Percentiles rank a stretch among this genome's conserved stretches.
Conservation (phyloP, 1,140 invertebrate genomes). For the Papilio machaon region DNA sequence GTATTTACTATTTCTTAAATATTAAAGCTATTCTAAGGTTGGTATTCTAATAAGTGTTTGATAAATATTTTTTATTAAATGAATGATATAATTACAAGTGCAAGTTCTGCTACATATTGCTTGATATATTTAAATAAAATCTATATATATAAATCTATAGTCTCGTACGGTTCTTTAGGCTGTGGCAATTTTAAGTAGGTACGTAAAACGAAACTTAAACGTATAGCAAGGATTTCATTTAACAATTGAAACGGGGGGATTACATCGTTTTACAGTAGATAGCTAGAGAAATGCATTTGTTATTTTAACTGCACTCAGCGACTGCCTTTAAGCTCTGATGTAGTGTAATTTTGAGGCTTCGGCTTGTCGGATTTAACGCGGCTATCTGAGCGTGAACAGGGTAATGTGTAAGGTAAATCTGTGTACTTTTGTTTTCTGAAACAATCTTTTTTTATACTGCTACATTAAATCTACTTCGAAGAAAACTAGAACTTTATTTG, state of each 20-base stretch:
- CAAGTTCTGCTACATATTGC: no score
- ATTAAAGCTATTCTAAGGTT: not conserved
- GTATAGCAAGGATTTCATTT: not conserved
- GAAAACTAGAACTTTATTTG: not conserved
- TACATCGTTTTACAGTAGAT: not conserved
- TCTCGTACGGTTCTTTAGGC: no score
- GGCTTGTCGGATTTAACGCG: slow-evolving; percentile 11
- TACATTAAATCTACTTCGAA: not conserved
- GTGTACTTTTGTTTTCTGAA: not conserved
- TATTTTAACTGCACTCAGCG: slow-evolving; percentile 1
- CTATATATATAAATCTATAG: no score
- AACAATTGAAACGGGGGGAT: not conserved
- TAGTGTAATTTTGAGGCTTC: slow-evolving; percentile 30
- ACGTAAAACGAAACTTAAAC: no score
- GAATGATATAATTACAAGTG: no score
- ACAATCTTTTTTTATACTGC: not conserved
- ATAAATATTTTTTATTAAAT: no score
- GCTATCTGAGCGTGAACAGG: not conserved
- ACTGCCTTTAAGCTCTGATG: not conserved
- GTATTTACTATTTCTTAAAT: not conserved
- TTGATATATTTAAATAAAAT: no score
- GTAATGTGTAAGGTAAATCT: not conserved
- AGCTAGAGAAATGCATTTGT: not conserved
- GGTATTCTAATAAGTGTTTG: no score
- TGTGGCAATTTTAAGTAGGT: no score